Conservation (phyloP, 2,113 vertebrate species). For the Turnix velox region DNA sequence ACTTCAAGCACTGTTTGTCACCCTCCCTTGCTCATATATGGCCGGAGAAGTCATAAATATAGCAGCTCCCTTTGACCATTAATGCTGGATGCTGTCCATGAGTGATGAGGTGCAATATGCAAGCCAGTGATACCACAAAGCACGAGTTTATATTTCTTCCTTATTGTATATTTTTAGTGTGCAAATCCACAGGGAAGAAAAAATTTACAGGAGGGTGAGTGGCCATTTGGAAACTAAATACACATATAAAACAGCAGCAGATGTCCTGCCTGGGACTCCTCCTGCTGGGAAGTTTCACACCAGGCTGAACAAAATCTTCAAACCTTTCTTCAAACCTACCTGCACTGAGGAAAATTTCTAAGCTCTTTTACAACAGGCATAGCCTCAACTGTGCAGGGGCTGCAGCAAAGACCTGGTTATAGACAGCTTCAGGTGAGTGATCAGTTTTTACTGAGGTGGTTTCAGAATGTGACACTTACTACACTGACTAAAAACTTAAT, state of each 20-base stretch:
- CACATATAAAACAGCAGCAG: not conserved
- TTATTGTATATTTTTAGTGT: slow-evolving; percentile 3
- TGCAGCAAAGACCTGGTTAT: not conserved
- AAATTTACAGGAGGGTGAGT: not conserved
- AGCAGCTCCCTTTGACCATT: not conserved
- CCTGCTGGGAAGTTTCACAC: not conserved
- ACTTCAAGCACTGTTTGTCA: not conserved
- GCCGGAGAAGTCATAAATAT: slow-evolving; percentile 22
- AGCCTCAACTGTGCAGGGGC: not conserved
- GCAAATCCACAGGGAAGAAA: slow-evolving; percentile 37
- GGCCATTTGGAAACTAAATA: slow-evolving; percentile 32
- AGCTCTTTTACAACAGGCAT: not conserved
- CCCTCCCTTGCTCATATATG: not conserved
- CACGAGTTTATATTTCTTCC: slow-evolving; percentile 13
- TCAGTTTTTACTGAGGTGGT: not conserved
- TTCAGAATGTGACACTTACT: not conserved
- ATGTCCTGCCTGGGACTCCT: not conserved
- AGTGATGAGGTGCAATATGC: slow-evolving; percentile 35
- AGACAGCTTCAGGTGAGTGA: not conserved
- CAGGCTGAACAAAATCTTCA: not conserved
- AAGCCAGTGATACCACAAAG: not conserved
- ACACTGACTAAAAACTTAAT: not conserved
- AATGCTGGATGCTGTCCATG: slow-evolving; percentile 10
- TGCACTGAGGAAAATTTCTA: not conserved
- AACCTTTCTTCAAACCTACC: not conserved